A percentile compares a stretch with the other conserved stretches of the same genome.
These are phyloP conservation scores for Phrynosoma platyrhinos DNA, from an alignment of 2,113 vertebrate genomes.

Conservation along the genomic window DNA sequence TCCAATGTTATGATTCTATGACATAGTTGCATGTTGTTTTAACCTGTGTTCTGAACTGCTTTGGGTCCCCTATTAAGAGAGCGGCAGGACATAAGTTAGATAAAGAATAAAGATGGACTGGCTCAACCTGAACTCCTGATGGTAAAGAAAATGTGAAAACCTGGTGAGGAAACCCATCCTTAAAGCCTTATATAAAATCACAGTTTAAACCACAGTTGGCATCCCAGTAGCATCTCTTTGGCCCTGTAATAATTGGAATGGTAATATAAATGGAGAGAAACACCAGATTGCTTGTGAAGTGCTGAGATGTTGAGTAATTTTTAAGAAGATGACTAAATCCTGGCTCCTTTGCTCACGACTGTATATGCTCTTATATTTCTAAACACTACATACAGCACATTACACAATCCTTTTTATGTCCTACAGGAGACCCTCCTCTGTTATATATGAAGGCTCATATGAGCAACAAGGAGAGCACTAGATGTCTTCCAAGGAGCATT, in stretches of 20 bases:
- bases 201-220: too few species aligned
- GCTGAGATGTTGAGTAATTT: neutral
- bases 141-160: too few species aligned
- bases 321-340: neutral
- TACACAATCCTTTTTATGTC: neutral
- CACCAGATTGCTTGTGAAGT: neutral
- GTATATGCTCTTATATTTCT: neutral
- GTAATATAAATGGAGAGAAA: neutral
- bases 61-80: too few species aligned
- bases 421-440: neutral
- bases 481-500: neutral
- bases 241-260: neutral
- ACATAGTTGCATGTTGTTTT: too few species aligned
- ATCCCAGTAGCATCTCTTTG: neutral
- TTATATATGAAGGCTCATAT: neutral
- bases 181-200: too few species aligned
- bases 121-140: too few species aligned
- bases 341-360: neutral
- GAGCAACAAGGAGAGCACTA: neutral
- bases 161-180: too few species aligned
- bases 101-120: too few species aligned
- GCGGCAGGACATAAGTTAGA: too few species aligned
- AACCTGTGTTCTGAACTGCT: neutral
- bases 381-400: neutral
- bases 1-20: too few species aligned